Percentiles rank a stretch among this genome's conserved stretches.
Evolutionary conservation across 2,888 invertebrate species (phyloP).

Genomic region (Rapana venosa): DNA sequence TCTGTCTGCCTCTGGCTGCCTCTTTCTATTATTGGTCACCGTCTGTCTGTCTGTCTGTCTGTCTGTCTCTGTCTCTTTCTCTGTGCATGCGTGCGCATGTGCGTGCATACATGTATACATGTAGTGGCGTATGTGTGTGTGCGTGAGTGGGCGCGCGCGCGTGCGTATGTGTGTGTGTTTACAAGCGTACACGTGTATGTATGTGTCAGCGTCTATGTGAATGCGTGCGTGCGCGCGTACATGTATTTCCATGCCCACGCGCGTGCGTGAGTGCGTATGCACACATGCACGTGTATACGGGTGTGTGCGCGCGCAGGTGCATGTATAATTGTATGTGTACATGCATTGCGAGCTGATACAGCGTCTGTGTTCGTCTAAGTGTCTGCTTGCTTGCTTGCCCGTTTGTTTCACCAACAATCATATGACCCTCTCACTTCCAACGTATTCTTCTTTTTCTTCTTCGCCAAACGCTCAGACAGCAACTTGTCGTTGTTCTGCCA

Average conservation of each 20-base stretch:
- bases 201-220: background rate
- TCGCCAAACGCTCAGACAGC: too few relatives aligned
- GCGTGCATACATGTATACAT: background rate
- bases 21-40: background rate
- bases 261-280: background rate
- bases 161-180: conserved; percentile 15
- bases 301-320: background rate
- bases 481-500: too few relatives aligned
- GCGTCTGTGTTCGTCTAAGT: background rate
- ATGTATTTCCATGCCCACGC: background rate
- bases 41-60: too few relatives aligned
- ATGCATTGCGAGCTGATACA: background rate
- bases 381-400: background rate
- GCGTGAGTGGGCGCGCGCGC: background rate
- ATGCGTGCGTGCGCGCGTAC: background rate
- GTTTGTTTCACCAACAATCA: too few relatives aligned
- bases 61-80: background rate
- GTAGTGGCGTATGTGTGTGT: background rate
- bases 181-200: background rate
- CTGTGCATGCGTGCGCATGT: background rate
- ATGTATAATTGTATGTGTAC: background rate
- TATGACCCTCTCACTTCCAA: too few relatives aligned
- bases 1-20: background rate
- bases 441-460: too few relatives aligned
- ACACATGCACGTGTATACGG: background rate